A percentile compares a stretch with the other conserved stretches of the same genome.
Conservation (phyloP, 2,797 vertebrate species). For the Sylvia borin region DNA sequence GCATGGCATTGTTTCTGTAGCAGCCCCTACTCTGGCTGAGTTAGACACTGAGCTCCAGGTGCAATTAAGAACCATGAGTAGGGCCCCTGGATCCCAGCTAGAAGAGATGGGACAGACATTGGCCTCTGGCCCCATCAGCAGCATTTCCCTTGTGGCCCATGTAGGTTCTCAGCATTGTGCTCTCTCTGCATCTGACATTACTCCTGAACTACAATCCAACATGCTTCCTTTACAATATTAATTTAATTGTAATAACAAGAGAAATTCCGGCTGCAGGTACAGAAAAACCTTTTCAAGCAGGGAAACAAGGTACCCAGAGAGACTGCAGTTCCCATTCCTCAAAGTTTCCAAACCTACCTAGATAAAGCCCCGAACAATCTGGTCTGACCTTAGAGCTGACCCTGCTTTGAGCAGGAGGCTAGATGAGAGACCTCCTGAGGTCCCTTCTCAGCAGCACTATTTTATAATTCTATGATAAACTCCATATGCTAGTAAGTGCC, state of each 20-base stretch:
- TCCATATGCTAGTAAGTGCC: not conserved
- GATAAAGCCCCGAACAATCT: not conserved
- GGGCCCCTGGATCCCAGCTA: not conserved
- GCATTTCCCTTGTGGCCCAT: not conserved
- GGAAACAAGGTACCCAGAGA: not conserved
- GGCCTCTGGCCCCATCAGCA: not conserved
- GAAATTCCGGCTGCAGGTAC: not conserved
- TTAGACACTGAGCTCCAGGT: not conserved
- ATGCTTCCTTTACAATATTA: not conserved
- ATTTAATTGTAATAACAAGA: not conserved
- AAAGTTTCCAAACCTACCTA: not conserved
- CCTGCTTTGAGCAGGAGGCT: not conserved
- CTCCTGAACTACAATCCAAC: not conserved
- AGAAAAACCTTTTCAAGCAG: not conserved
- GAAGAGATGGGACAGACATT: not conserved
- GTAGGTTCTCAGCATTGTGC: not conserved
- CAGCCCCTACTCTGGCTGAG: not conserved
- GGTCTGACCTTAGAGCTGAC: not conserved
- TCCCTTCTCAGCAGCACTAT: not conserved
- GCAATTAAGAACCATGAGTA: not conserved
- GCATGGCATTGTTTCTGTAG: not conserved
- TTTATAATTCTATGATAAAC: not conserved
- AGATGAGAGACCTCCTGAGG: not conserved
- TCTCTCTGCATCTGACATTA: not conserved
- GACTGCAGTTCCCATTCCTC: not conserved